Base-by-base conservation (phyloP, 2,797 vertebrate species). In the Anguilla marmorata region DNA sequence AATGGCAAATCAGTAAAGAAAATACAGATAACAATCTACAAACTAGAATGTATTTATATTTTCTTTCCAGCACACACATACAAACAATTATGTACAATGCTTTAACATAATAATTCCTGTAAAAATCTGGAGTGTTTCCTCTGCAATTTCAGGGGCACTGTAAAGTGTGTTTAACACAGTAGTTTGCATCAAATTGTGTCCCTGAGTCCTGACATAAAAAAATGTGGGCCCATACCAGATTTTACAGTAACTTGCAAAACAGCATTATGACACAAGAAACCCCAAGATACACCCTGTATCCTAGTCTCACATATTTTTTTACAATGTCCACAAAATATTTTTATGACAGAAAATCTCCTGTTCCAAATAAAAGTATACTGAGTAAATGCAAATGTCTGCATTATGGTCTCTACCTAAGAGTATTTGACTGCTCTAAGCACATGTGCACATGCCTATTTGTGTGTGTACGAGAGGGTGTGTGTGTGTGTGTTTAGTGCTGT, bases 11-110 rank as follows among this genome's bases (percentile, higher is more conserved):
- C 14, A 1, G 3, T 82, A 54, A 41, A 85, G 16, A 63, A 63
- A 85, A 21, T 24, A 48, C 54, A 41, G 19, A 60, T 4, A 60
- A 16, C 24, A 80, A 84, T 16, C 83, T 5, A 19, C 14, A 80
- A 24, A 69, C 63, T 30, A 60, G 12, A 74, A 86, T 86, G 86
- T 54, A 16, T n/a, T 30, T 19, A 16, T 80, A 84, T 90, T 92
- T 94, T 93, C 90, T 93, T 93, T 60, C 54, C 33, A 89, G 88
- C 91, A 88, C 88, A 84, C 80, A 60, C 9, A 83, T 52, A 69
- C n/a, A n/a, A n/a, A 90, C 82, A 90, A 91, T 90, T 88, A 93
- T 91, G 93, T 89, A 92, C 86, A 93, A 60, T 48, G n/a, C 80
- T 91, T 92, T 2, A 92, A 90, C 92, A 93, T 90, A 76, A 89